phyloP scores from a whole-genome alignment of 2,888 invertebrate genomes.

The Polia nebulosa region DNA sequence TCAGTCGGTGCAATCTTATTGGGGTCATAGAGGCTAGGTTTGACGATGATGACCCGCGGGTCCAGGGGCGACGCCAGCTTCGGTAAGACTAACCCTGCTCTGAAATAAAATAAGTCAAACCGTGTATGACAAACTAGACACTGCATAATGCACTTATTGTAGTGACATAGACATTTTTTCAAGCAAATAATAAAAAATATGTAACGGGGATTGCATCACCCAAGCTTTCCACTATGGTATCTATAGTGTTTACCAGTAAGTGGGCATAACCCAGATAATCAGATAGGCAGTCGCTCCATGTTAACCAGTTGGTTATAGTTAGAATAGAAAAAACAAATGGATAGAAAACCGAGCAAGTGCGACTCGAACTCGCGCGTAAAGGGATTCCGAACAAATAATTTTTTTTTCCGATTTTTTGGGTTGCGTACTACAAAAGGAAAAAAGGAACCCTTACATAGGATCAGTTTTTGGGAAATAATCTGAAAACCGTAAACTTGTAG shows the following conservation, averaged over 20 bases:
- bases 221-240: not conserved
- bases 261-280: no score
- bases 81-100: conserved; percentile 37
- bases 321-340: no score
- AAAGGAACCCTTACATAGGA: no score
- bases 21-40: conserved; percentile 49
- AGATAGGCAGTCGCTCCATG: no score
- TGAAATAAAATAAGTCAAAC: conserved; percentile 11
- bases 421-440: no score
- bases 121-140: not conserved
- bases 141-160: not conserved
- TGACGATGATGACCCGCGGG: conserved; percentile 39
- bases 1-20: conserved; percentile 27
- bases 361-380: no score
- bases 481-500: no score
- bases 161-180: not conserved
- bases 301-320: no score
- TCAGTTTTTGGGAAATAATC: no score
- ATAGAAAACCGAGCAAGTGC: no score
- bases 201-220: not conserved
- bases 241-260: not conserved
- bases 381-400: no score
- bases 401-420: no score
- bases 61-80: conserved; percentile 42
- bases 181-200: not conserved